Percentiles rank a stretch among this genome's conserved stretches.
Conservation (phyloP, 2,888 invertebrate genomes). For the Syrphus vitripennis region DNA sequence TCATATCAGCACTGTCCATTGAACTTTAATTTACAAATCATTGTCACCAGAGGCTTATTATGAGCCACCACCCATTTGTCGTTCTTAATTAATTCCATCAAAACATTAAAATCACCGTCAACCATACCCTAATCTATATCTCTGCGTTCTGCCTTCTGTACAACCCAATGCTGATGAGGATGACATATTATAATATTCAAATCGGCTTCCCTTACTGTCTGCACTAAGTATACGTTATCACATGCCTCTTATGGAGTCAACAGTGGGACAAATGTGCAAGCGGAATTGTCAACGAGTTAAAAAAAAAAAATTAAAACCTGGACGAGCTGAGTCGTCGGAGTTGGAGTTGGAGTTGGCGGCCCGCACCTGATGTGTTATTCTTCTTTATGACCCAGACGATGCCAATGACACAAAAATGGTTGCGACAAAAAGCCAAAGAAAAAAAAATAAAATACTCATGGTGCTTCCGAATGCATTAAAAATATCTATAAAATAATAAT, state of each 20-base stretch:
- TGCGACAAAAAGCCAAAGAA: slow-evolving; percentile 44
- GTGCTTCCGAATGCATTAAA: slow-evolving; percentile 49
- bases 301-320: background rate
- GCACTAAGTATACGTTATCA: background rate
- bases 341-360: slow-evolving; percentile 10
- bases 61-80: background rate
- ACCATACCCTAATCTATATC: slow-evolving; percentile 8
- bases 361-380: slow-evolving; percentile 56
- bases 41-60: background rate
- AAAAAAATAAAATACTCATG: background rate
- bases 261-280: slow-evolving; percentile 52
- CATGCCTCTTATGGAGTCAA: slow-evolving; percentile 35
- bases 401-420: slow-evolving; percentile 48
- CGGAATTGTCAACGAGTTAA: slow-evolving; percentile 62
- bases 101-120: slow-evolving; percentile 55
- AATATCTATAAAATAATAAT: background rate
- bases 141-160: slow-evolving; percentile 15
- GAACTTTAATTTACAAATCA: background rate
- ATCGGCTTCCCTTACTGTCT: slow-evolving; percentile 55
- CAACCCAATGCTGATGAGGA: slow-evolving; percentile 55
- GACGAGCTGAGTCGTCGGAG: background rate
- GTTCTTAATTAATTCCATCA: slow-evolving; percentile 54
- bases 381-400: slow-evolving; percentile 64
- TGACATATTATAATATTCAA: slow-evolving; percentile 46
- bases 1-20: background rate